phyloP scores from a whole-genome alignment of 1,140 invertebrate species.

The Stenopsyche tienmushanensis region DNA sequence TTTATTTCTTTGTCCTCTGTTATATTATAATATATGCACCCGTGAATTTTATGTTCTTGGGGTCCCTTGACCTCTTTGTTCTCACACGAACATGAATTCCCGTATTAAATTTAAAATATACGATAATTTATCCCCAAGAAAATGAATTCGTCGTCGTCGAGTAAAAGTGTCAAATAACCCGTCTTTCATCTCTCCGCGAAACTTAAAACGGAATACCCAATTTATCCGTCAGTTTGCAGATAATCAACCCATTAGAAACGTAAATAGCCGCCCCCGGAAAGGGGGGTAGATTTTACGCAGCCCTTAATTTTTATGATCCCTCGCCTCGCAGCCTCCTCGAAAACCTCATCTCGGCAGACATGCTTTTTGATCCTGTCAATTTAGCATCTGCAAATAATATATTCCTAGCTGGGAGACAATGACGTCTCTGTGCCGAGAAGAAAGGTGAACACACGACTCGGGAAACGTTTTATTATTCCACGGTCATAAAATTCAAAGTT shows the following conservation, averaged over 20 bases:
- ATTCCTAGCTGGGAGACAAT: background rate
- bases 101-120: no score
- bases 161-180: no score
- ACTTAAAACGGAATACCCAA: no score
- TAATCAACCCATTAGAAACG: background rate
- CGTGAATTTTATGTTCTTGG: no score
- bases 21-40: no score
- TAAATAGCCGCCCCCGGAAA: background rate
- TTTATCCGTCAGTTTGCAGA: background rate
- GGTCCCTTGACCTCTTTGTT: no score
- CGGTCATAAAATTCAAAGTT: background rate
- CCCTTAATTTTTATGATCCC: background rate
- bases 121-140: no score
- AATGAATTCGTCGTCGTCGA: no score
- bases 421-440: background rate
- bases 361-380: background rate
- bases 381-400: background rate
- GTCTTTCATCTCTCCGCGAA: no score
- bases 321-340: background rate
- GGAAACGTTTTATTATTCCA: background rate
- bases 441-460: background rate
- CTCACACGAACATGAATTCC: no score
- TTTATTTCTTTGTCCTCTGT: no score
- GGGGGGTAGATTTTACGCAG: background rate
- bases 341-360: no score